Evolutionary conservation across 2,888 invertebrate species (phyloP).

Genomic region (Yponomeuta evonymella): DNA sequence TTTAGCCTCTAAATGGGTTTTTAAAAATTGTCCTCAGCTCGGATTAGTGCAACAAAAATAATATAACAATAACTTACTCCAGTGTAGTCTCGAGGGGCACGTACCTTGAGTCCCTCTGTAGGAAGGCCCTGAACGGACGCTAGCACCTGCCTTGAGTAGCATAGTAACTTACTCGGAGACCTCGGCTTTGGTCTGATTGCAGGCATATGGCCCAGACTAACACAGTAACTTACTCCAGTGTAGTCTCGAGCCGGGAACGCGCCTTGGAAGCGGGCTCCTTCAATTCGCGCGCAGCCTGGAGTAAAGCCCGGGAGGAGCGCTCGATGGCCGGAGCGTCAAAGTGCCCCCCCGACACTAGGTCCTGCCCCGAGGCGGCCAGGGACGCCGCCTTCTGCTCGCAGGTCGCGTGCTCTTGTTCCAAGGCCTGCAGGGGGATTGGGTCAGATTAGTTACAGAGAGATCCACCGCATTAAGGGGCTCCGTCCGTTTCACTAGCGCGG

Average conservation of each 20-base stretch:
- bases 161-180: no score
- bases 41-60: no score
- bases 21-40: no score
- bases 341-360: slow-evolving; percentile 95
- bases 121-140: slow-evolving; percentile 84
- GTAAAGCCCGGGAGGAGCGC: slow-evolving; percentile 84
- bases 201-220: no score
- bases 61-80: slow-evolving; percentile 39
- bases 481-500: no score
- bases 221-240: slow-evolving; percentile 46
- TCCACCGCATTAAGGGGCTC: no score
- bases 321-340: slow-evolving; percentile 94
- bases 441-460: background rate
- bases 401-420: slow-evolving; percentile 91
- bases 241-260: slow-evolving; percentile 82
- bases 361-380: slow-evolving; percentile 86
- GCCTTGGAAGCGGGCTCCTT: slow-evolving; percentile 83
- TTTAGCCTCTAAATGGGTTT: no score
- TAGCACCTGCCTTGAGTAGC: slow-evolving; percentile 36
- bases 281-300: slow-evolving; percentile 81
- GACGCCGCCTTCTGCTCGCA: slow-evolving; percentile 89
- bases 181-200: no score
- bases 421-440: slow-evolving; percentile 48
- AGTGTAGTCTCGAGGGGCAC: slow-evolving; percentile 81
- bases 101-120: slow-evolving; percentile 83